Percentiles rank a stretch among this genome's conserved stretches.
phyloP scores from a whole-genome alignment of 2,888 invertebrate species.

The Calliscelio sp. region DNA sequence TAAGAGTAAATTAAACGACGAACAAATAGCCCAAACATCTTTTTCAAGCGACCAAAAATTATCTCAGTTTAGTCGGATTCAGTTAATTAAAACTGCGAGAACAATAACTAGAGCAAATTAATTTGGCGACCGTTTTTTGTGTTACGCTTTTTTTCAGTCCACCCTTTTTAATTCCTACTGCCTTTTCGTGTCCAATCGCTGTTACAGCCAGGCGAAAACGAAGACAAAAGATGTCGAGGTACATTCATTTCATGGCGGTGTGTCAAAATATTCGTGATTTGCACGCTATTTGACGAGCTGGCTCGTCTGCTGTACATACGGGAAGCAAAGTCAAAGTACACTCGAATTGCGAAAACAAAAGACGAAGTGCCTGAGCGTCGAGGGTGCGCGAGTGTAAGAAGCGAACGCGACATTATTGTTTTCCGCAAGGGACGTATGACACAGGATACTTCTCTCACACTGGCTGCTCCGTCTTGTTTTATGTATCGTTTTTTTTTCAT shows the following conservation, averaged over 20 bases:
- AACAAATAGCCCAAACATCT: background rate
- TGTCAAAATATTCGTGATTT: conserved; percentile 62
- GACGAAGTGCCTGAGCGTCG: conserved; percentile 56
- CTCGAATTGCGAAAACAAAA: conserved; percentile 73
- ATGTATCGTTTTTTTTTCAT: conserved; percentile 52
- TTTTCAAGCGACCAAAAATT: background rate
- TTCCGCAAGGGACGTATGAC: conserved; percentile 61
- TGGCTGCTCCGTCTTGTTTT: conserved; percentile 57
- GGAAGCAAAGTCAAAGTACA: conserved; percentile 63
- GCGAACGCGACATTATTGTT: conserved; percentile 72
- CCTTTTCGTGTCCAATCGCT: conserved; percentile 39
- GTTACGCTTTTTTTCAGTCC: too few relatives aligned
- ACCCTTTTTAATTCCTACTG: conserved; percentile 17
- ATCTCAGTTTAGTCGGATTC: too few relatives aligned
- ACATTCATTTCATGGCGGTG: conserved; percentile 23
- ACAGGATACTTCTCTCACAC: conserved; percentile 59
- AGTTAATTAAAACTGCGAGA: too few relatives aligned
- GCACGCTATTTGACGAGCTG: conserved; percentile 42
- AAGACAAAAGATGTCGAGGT: conserved; percentile 20
- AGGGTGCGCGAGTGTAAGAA: conserved; percentile 58
- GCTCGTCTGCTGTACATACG: conserved; percentile 38
- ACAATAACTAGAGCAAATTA: too few relatives aligned
- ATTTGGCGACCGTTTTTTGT: too few relatives aligned
- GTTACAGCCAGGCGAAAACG: conserved; percentile 9
- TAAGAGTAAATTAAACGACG: conserved; percentile 1